Percentiles rank a stretch among this genome's conserved stretches.
Evolutionary conservation across 1,140 invertebrate species (phyloP).

Genomic region (Anthonomus grandis): DNA sequence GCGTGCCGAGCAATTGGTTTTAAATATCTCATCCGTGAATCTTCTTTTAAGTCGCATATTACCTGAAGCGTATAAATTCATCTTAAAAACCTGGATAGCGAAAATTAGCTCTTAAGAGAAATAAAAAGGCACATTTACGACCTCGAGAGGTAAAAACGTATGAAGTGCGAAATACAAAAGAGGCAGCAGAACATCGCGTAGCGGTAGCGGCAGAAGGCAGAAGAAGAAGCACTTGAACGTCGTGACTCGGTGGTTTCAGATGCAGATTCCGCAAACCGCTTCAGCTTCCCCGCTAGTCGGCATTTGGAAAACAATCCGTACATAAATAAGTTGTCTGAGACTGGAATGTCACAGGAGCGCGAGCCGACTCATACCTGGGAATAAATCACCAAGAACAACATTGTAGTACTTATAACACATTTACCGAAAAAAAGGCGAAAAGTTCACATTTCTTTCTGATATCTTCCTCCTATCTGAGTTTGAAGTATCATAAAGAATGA

Average conservation of each 20-base stretch:
- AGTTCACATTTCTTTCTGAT: neutral
- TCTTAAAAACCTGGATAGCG: no score
- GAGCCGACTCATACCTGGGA: conserved; percentile 20
- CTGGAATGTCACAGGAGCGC: conserved; percentile 30
- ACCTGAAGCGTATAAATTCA: no score
- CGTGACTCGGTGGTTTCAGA: conserved; percentile 41
- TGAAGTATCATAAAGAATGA: no score
- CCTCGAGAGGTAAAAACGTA: conserved; percentile 13
- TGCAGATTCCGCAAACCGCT: conserved; percentile 45
- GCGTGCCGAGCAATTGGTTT: no score
- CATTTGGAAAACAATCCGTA: conserved; percentile 51
- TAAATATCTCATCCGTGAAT: no score
- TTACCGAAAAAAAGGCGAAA: conserved; percentile 20
- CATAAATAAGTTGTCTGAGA: conserved; percentile 51
- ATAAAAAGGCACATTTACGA: conserved; percentile 2
- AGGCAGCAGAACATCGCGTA: no score
- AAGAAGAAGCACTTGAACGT: conserved; percentile 35
- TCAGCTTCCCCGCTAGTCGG: conserved; percentile 42
- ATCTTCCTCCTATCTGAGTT: no score
- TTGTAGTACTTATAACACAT: conserved; percentile 20
- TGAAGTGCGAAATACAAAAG: conserved; percentile 28
- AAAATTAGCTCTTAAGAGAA: conserved; percentile 11
- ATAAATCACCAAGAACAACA: conserved; percentile 26
- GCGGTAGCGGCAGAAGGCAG: conserved; percentile 5
- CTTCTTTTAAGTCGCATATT: no score